Evolutionary conservation across 2,113 vertebrate genomes (phyloP), one percentile per base, ranked within the genome.

Genomic region (Poeciliopsis retropinna): DNA sequence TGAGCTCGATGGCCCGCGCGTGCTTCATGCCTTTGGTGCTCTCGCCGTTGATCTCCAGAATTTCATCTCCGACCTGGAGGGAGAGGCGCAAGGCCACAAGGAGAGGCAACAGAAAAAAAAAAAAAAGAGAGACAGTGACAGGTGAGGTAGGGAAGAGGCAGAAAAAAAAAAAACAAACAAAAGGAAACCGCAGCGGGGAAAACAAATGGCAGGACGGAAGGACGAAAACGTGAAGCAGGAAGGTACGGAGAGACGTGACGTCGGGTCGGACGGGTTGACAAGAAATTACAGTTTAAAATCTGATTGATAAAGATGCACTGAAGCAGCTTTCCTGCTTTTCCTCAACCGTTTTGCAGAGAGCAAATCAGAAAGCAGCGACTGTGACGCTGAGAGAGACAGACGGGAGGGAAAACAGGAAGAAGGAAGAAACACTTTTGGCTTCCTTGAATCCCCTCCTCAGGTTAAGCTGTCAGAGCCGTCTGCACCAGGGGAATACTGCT

Each of bases 1-100:
- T 99, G 91, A 99, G 97, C 96, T 99, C 98, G 69, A 99, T 99
- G 93, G 97, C 98, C 73, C 98, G 96, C 75, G 97, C 95, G 19
- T 99, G 98, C 95, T 97, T 99, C 98, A 99, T 99, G 92, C 97
- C 98, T 94, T 98, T 98, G 88, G 98, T 99, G 79, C 95, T 97
- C 93, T 99, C 98, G n/a, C 97, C 97, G 2, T 99, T 99, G 93
- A 99, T 99, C 93, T 99, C 97, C 88, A 99, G 87, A 91, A 99
- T 99, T 94, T 99, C 98, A 37, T 99, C 98, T 65, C 98, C 98
- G 0, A 99, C 97, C 98, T 99, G 28, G 2, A 3, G 41, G 27
- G 37, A 51, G 32, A 69, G 17, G 63, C 54, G 3, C 9, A 19
- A 47, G 60, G 51, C 27, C 27, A 14, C 3, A 4, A 37, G 13